phyloP scores from a whole-genome alignment of 2,797 vertebrate species.

The Lagodon rhomboides region DNA sequence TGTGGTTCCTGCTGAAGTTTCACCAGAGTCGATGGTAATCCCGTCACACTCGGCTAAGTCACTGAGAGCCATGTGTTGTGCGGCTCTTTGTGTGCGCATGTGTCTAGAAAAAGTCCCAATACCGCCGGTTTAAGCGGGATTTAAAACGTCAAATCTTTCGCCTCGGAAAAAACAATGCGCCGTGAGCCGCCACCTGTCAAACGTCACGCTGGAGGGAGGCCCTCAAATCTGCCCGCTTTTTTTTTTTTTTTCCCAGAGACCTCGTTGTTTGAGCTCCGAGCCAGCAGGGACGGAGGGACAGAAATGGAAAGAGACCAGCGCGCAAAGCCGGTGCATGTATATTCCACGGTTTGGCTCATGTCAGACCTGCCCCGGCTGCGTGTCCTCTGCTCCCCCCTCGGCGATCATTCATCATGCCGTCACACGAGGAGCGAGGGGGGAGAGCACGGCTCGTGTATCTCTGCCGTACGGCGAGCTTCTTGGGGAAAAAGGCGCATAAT shows the following conservation, averaged over 20 bases:
- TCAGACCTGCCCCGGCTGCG: constrained; percentile 60
- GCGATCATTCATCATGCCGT: constrained; percentile 76
- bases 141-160: constrained; percentile 56
- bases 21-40: constrained; percentile 60
- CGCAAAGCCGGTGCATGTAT: constrained; percentile 63
- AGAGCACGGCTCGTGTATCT: constrained; percentile 58
- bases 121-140: constrained; percentile 55
- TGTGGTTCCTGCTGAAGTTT: constrained; percentile 56
- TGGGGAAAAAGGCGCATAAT: constrained; percentile 69
- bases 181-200: constrained; percentile 66
- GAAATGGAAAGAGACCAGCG: constrained; percentile 18
- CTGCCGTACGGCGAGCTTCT: constrained; percentile 49
- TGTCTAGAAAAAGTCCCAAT: constrained; percentile 36
- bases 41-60: constrained; percentile 55
- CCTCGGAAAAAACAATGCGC: constrained; percentile 57
- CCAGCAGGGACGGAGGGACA: constrained; percentile 26
- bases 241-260: constrained; percentile 6
- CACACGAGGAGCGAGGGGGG: constrained; percentile 45
- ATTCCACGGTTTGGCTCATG: constrained; percentile 64
- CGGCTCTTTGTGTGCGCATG: constrained; percentile 23
- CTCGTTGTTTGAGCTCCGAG: constrained; percentile 9
- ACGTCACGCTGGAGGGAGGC: constrained; percentile 45
- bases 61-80: constrained; percentile 55
- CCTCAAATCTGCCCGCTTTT: constrained; percentile 48
- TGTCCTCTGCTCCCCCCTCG: constrained; percentile 44